Conservation (phyloP, 2,113 vertebrate genomes). For the Corvus cornix region DNA sequence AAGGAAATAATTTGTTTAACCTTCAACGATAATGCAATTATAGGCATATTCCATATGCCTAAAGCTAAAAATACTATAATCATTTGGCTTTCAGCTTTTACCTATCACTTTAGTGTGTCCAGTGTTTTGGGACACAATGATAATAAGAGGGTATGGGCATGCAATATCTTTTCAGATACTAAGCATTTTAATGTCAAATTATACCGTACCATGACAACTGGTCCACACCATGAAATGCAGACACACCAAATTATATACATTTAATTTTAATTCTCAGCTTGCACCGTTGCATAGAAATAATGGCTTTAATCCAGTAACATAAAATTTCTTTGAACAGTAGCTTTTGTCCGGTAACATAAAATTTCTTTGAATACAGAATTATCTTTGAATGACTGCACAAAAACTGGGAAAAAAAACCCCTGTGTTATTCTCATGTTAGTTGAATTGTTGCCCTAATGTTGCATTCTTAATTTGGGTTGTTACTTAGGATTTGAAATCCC, state of each 20-base stretch:
- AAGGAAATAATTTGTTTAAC: conserved; percentile 8
- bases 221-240: not conserved
- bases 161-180: not conserved
- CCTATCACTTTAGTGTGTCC: not conserved
- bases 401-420: not conserved
- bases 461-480: not conserved
- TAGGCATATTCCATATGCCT: not conserved
- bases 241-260: not conserved
- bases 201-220: not conserved
- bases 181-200: not conserved
- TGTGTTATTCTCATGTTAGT: not conserved
- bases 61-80: not conserved
- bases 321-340: not conserved
- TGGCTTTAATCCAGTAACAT: not conserved
- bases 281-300: not conserved
- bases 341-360: not conserved
- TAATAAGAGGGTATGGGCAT: not conserved
- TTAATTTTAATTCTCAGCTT: not conserved
- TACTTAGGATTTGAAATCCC: not conserved
- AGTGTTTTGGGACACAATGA: not conserved
- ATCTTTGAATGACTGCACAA: not conserved
- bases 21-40: not conserved
- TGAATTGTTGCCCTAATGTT: not conserved
- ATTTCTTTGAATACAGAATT: not conserved
- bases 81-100: not conserved